Evolutionary conservation across 2,113 vertebrate species (phyloP).

Genomic region (Corapipo altera): DNA sequence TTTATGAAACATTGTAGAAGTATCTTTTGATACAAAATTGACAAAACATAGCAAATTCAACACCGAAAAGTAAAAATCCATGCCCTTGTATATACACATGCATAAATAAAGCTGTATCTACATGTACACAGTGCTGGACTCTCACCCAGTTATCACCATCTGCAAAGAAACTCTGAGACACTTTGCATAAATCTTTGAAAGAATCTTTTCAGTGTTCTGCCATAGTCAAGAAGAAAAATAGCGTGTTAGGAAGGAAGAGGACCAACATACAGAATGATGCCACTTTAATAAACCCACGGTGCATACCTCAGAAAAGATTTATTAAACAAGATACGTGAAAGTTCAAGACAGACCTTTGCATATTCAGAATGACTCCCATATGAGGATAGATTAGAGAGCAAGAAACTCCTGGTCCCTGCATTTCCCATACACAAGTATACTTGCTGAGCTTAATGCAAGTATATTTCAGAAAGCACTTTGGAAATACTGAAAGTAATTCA

Average conservation of each 20-base stretch:
- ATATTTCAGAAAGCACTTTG: background rate
- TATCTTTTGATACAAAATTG: background rate
- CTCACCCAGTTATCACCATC: background rate
- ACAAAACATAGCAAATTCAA: background rate
- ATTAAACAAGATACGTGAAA: background rate
- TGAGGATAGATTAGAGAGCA: background rate
- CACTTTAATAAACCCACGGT: background rate
- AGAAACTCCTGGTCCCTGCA: background rate
- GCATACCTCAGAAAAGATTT: background rate
- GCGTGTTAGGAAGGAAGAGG: background rate
- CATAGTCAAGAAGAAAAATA: background rate
- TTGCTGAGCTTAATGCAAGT: background rate
- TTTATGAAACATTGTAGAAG: background rate
- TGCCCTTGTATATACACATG: background rate
- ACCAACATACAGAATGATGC: fast-evolving
- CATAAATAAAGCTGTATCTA: background rate
- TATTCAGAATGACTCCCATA: background rate
- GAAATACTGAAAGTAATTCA: background rate
- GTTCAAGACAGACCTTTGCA: background rate
- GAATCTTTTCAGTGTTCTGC: background rate
- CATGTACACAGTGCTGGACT: background rate
- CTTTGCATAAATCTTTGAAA: background rate
- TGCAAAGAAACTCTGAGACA: background rate
- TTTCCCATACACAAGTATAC: background rate
- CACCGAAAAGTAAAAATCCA: background rate